phyloP scores from a whole-genome alignment of 2,113 vertebrate species.

The Daphoenositta chrysoptera region DNA sequence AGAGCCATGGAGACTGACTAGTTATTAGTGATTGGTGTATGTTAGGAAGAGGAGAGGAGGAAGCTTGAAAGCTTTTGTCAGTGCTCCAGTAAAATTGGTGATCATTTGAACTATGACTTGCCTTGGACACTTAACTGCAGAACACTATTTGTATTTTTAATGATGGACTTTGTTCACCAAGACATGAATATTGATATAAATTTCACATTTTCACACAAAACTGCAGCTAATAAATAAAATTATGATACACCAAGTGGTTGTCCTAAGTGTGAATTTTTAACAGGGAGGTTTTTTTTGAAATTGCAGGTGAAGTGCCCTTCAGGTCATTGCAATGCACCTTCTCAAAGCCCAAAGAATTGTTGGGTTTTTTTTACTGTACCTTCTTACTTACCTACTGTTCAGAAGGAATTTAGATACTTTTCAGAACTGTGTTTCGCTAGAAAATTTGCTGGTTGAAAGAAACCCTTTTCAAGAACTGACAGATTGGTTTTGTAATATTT shows the following conservation, averaged over 20 bases:
- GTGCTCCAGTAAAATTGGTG: neutral
- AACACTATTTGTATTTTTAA: neutral
- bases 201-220: neutral
- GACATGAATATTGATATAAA: neutral
- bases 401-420: accelerated
- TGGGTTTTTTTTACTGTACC: accelerated
- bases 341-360: neutral
- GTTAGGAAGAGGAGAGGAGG: neutral
- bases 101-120: neutral
- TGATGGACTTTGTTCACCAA: neutral
- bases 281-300: neutral
- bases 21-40: neutral
- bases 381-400: neutral
- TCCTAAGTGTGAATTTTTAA: neutral
- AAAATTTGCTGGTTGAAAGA: neutral
- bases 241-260: neutral
- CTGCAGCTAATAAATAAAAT: neutral
- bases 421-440: neutral
- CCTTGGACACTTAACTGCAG: neutral
- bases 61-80: neutral
- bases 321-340: accelerated
- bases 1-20: neutral
- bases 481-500: neutral
- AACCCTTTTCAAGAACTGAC: neutral
- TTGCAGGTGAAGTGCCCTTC: accelerated